phyloP scores from a whole-genome alignment of 1,140 invertebrate species.

The Orchesella cincta region DNA sequence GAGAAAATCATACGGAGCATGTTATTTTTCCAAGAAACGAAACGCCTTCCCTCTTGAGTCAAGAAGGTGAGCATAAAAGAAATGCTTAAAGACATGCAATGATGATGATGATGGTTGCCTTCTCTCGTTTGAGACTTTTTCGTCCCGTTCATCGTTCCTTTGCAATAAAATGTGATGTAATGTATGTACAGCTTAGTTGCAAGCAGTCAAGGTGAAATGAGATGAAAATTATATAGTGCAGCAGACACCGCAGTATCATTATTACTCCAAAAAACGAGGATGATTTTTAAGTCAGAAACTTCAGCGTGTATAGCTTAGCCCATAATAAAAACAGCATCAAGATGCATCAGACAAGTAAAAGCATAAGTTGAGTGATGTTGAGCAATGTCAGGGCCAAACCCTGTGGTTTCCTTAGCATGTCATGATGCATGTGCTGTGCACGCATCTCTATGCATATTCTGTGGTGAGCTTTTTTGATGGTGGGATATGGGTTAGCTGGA shows the following conservation, averaged over 20 bases:
- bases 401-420: constrained; percentile 16
- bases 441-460: too few species aligned
- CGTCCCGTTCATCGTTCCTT: constrained; percentile 12
- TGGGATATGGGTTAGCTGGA: constrained; percentile 20
- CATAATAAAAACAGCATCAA: not conserved
- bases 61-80: not conserved
- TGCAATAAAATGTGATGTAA: constrained; percentile 27
- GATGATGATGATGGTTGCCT: not conserved
- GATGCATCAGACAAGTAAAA: not conserved
- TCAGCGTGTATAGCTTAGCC: not conserved
- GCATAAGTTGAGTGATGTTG: constrained; percentile 27
- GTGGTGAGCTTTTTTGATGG: not conserved
- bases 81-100: constrained; percentile 21
- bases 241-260: constrained; percentile 20
- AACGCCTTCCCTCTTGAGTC: constrained; percentile 23
- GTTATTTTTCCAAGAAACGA: constrained; percentile 21
- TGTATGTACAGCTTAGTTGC: constrained; percentile 2
- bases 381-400: constrained; percentile 19
- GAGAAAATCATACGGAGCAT: constrained; percentile 18
- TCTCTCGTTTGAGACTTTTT: not conserved
- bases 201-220: constrained; percentile 32
- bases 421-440: not conserved
- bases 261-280: constrained; percentile 16
- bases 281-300: constrained; percentile 11
- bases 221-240: constrained; percentile 42